Conservation (phyloP, 2,113 vertebrate species). For the Phaethornis superciliosus region DNA sequence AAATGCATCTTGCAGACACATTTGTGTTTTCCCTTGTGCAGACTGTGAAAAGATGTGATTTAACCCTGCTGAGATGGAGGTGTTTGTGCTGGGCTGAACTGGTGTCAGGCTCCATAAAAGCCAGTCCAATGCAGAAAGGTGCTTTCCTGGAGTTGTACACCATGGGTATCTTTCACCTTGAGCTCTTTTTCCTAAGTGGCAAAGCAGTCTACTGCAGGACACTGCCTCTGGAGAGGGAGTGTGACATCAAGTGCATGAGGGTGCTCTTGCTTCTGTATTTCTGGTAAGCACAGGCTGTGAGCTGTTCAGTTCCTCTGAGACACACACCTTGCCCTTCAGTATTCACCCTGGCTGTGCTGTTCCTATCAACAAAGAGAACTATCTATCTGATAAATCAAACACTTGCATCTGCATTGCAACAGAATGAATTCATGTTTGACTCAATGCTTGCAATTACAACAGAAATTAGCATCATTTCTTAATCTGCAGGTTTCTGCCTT, state of each 20-base stretch:
- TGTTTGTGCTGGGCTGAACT: not conserved
- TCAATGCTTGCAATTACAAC: not conserved
- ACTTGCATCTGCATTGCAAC: not conserved
- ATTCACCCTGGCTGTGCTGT: not conserved
- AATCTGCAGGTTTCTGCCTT: not conserved
- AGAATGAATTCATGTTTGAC: not conserved
- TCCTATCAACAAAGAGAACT: not conserved
- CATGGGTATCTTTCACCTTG: not conserved
- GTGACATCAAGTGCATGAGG: not conserved
- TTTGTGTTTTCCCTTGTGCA: not conserved
- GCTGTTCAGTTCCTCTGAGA: not conserved
- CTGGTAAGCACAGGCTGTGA: not conserved
- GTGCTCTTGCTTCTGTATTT: not conserved
- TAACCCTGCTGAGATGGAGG: not conserved
- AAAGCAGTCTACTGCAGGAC: not conserved
- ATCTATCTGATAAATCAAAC: not conserved
- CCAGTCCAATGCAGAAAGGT: not conserved
- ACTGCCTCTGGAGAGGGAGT: not conserved
- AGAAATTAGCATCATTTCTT: not conserved
- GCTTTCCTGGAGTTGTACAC: not conserved
- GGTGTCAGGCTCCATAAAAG: not conserved
- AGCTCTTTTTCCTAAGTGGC: not conserved
- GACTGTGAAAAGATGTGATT: not conserved
- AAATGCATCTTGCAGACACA: not conserved
- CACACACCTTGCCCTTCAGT: rapidly evolving